Evolutionary conservation across 2,113 vertebrate species (phyloP).

Genomic region (Pimephales promelas): DNA sequence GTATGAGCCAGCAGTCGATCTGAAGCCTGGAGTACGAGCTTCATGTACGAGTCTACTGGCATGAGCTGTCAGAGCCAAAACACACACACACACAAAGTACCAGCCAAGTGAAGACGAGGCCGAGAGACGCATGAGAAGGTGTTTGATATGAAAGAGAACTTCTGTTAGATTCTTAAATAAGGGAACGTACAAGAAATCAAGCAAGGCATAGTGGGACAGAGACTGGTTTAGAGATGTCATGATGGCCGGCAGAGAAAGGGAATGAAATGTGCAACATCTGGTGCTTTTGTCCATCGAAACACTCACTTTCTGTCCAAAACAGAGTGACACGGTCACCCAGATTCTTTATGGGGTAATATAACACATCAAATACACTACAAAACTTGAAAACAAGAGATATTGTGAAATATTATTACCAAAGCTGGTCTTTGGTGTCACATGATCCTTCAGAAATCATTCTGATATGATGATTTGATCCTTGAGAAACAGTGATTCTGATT

Average conservation of each 20-base stretch:
- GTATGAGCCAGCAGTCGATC: constrained; percentile 1
- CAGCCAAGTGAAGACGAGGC: background rate
- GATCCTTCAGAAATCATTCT: background rate
- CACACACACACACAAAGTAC: constrained; percentile 14
- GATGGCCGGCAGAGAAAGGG: background rate
- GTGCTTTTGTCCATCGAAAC: constrained; percentile 39
- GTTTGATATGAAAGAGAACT: background rate
- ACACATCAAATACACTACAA: background rate
- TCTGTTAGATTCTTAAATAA: constrained; percentile 4
- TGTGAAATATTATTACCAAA: too few relatives aligned
- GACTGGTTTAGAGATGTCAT: background rate
- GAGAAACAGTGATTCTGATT: background rate
- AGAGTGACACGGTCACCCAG: background rate
- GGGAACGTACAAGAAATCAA: background rate
- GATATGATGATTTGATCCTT: background rate
- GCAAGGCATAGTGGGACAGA: background rate
- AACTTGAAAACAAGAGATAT: too few relatives aligned
- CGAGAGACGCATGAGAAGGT: background rate
- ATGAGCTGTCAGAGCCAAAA: constrained; percentile 23
- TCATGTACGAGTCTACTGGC: background rate
- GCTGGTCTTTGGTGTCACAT: background rate
- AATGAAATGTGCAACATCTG: constrained; percentile 66
- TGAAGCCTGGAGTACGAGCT: constrained; percentile 14
- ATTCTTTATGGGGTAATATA: background rate
- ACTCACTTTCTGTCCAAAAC: constrained; percentile 22